Conservation (phyloP, 1,140 invertebrate genomes). For the Leptinotarsa defecta region DNA sequence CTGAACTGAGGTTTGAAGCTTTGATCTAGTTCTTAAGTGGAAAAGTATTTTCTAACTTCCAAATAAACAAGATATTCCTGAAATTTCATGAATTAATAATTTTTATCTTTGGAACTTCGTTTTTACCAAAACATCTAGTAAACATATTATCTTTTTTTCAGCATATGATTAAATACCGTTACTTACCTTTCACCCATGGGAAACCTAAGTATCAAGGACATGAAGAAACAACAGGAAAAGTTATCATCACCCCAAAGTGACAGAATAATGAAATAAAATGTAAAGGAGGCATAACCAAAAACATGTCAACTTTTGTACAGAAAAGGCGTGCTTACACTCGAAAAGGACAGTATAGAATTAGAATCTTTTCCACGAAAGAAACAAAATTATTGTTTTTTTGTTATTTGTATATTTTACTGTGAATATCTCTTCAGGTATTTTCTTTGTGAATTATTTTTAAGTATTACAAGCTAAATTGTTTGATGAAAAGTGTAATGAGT, state of each 20-base stretch:
- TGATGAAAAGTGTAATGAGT: too few species aligned
- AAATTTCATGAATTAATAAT: too few species aligned
- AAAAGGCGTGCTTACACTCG: not conserved
- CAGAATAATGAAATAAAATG: slow-evolving; percentile 4
- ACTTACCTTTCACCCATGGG: slow-evolving; percentile 97
- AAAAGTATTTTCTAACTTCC: too few species aligned
- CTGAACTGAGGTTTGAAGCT: too few species aligned
- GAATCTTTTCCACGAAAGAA: not conserved
- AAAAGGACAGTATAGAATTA: not conserved
- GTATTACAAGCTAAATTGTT: too few species aligned
- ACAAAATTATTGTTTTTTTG: not conserved
- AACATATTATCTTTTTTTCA: slow-evolving; percentile 63
- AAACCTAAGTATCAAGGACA: slow-evolving; percentile 89
- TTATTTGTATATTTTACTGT: not conserved
- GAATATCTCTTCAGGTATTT: not conserved
- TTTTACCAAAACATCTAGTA: too few species aligned
- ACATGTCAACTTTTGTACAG: slow-evolving; percentile 13
- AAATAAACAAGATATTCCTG: too few species aligned
- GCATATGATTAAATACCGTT: slow-evolving; percentile 99
- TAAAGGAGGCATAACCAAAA: slow-evolving; percentile 10
- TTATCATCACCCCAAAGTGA: slow-evolving; percentile 55
- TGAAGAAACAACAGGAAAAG: slow-evolving; percentile 62
- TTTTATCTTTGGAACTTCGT: too few species aligned
- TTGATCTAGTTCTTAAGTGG: too few species aligned
- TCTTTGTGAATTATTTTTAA: not conserved